These are phyloP conservation scores for Argentina silus DNA, from an alignment of 2,797 vertebrate genomes.

Conservation along the genomic window DNA sequence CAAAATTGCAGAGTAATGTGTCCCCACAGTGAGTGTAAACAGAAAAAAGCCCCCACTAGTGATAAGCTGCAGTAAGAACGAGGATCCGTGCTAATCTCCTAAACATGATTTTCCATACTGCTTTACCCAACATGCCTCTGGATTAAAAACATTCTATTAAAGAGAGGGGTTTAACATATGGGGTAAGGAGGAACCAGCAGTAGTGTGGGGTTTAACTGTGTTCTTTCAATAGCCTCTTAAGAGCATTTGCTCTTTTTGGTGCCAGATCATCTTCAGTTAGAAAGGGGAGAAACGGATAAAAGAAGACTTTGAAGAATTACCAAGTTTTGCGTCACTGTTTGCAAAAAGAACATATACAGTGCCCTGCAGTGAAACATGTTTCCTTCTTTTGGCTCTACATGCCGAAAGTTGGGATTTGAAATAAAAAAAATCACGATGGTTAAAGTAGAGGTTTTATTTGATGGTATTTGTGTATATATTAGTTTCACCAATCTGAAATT, in stretches of 20 bases:
- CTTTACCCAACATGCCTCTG: slow-evolving; percentile 72
- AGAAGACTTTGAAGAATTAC: slow-evolving; percentile 29
- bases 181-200: slow-evolving; percentile 59
- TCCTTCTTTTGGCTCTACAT: too few species aligned
- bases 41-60: slow-evolving; percentile 63
- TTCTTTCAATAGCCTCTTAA: slow-evolving; percentile 65
- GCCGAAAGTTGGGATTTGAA: too few species aligned
- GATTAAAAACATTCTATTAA: slow-evolving; percentile 82
- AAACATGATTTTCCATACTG: slow-evolving; percentile 79
- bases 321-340: slow-evolving; percentile 34
- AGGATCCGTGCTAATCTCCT: slow-evolving; percentile 75
- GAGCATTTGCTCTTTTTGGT: slow-evolving; percentile 47
- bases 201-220: slow-evolving; percentile 62
- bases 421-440: background rate
- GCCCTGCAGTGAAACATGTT: too few species aligned
- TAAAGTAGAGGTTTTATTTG: too few species aligned
- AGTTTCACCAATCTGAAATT: too few species aligned
- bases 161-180: slow-evolving; percentile 70
- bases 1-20: slow-evolving; percentile 69
- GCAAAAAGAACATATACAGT: slow-evolving; percentile 4
- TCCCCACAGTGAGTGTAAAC: slow-evolving; percentile 53
- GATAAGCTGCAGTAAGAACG: slow-evolving; percentile 69
- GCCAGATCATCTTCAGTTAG: slow-evolving; percentile 52
- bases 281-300: slow-evolving; percentile 22
- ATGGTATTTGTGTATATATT: too few species aligned